Percentiles rank a stretch among this genome's conserved stretches.
Conservation (phyloP, 1,140 invertebrate species). For the Plodia interpunctella region DNA sequence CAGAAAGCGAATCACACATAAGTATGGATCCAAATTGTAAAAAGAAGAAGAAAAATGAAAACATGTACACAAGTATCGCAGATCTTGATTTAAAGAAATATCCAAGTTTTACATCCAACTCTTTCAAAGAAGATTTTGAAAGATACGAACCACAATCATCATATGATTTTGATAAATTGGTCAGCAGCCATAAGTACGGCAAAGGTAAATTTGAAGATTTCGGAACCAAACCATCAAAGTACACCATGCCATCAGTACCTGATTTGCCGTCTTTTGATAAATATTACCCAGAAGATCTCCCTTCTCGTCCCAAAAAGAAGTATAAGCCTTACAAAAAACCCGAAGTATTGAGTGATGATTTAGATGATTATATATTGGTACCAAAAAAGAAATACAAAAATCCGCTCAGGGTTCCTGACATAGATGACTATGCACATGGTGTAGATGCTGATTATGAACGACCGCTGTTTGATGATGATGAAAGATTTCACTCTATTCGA, state of each 20-base stretch:
- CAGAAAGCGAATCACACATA: slow-evolving; percentile 45
- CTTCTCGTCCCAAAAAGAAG: slow-evolving; percentile 56
- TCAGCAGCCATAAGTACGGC: background rate
- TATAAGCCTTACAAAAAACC: slow-evolving; percentile 47
- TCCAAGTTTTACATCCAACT: slow-evolving; percentile 35
- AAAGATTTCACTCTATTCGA: slow-evolving; percentile 26
- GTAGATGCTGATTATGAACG: slow-evolving; percentile 52
- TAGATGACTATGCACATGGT: slow-evolving; percentile 49
- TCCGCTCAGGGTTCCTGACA: slow-evolving; percentile 38
- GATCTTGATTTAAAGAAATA: slow-evolving; percentile 54
- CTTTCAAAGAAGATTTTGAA: slow-evolving; percentile 44
- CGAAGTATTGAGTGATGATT: slow-evolving; percentile 42
- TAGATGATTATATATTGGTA: slow-evolving; percentile 60
- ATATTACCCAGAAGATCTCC: slow-evolving; percentile 45
- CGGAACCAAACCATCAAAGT: slow-evolving; percentile 31
- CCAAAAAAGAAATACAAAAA: slow-evolving; percentile 64
- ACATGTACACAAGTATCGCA: slow-evolving; percentile 35
- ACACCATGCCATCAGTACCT: slow-evolving; percentile 37
- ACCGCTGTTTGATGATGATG: slow-evolving; percentile 38
- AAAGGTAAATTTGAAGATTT: slow-evolving; percentile 45
- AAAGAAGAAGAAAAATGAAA: slow-evolving; percentile 54
- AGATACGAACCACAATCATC: slow-evolving; percentile 46
- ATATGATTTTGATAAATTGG: slow-evolving; percentile 43
- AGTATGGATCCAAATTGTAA: slow-evolving; percentile 58
- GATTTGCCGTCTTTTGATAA: slow-evolving; percentile 43